Conservation (phyloP, 1,140 invertebrate species). For the Cyrtorhinus lividipennis region DNA sequence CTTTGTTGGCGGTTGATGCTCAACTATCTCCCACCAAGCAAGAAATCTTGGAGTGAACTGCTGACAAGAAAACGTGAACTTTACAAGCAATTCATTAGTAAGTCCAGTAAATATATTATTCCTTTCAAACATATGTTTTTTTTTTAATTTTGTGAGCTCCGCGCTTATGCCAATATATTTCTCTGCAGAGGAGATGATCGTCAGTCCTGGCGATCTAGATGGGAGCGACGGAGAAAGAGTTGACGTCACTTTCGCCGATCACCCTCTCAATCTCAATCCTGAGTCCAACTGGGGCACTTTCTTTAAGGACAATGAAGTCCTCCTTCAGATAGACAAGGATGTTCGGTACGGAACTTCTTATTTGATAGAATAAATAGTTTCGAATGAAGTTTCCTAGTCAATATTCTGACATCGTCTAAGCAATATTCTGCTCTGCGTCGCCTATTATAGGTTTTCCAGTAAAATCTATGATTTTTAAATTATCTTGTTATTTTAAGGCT, state of each 20-base stretch:
- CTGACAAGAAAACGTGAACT: slow-evolving; percentile 53
- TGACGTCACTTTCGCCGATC: slow-evolving; percentile 48
- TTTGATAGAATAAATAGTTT: too few relatives aligned
- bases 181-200: slow-evolving; percentile 58
- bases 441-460: too few relatives aligned
- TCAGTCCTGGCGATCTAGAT: slow-evolving; percentile 49
- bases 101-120: slow-evolving; percentile 22
- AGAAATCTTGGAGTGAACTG: slow-evolving; percentile 44
- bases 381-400: too few relatives aligned
- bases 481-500: too few relatives aligned
- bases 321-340: slow-evolving; percentile 95
- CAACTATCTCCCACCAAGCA: slow-evolving; percentile 59
- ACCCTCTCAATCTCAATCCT: slow-evolving; percentile 87
- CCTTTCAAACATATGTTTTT: neutral
- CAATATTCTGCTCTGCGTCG: too few relatives aligned
- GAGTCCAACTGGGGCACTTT: slow-evolving; percentile 85
- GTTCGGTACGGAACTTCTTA: slow-evolving; percentile 49
- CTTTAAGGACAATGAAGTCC: slow-evolving; percentile 93
- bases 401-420: too few relatives aligned
- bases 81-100: slow-evolving; percentile 72
- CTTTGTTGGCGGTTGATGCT: slow-evolving; percentile 71
- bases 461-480: too few relatives aligned
- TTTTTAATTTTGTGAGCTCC: neutral
- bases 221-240: slow-evolving; percentile 32
- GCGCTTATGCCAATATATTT: neutral